Base-by-base conservation (phyloP, 2,888 invertebrate species). In the Cryptophagus acutangulus region DNA sequence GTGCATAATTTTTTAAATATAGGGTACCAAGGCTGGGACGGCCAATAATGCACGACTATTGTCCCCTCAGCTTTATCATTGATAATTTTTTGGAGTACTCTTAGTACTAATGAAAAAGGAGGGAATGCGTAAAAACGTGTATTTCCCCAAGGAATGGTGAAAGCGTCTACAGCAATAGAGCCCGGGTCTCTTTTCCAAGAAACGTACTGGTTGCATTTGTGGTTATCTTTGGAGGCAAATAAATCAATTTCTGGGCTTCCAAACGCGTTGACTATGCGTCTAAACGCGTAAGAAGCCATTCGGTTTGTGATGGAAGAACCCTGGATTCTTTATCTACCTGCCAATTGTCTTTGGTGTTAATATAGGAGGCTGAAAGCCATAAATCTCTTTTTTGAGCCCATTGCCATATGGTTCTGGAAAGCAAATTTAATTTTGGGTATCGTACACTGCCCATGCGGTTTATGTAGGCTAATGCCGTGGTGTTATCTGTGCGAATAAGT, bases 11-110 rank as follows among this genome's bases (percentile, higher is more conserved):
- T 37, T 30, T n/a, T 31, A 29, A 45, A 42, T 12, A 38, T n/a
- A 5, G 41, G 35, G 29, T 35, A 45, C 41, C 45, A 45, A 13
- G 41, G 38, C 16, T 45, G 45, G 1, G 41, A 33, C 3, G 8
- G 13, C 41, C 41, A 45, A 15, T 24, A 26, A 2, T 38, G 30
- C 1, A 25, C 34, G 9, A 41, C 36, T 9, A 45, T 28, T 1
- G 41, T 38, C 2, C 34, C 38, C 17, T 28, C 36, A 16, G 35
- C 45, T 31, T 42, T 28, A 17, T 59, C 56, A 53, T 54, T 49
- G 4, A 41, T 43, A 25, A 64, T 60, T 44, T 64, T 63, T 38
- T 48, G 40, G 12, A 65, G 29, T 2, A 42, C 37, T 42, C 45
- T 54, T 26, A 58, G 36, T 16, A 63, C 48, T 8, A 58, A 16